Percentiles rank a stretch among this genome's conserved stretches.
phyloP scores from a whole-genome alignment of 2,113 vertebrate genomes.

The Podocnemis expansa region DNA sequence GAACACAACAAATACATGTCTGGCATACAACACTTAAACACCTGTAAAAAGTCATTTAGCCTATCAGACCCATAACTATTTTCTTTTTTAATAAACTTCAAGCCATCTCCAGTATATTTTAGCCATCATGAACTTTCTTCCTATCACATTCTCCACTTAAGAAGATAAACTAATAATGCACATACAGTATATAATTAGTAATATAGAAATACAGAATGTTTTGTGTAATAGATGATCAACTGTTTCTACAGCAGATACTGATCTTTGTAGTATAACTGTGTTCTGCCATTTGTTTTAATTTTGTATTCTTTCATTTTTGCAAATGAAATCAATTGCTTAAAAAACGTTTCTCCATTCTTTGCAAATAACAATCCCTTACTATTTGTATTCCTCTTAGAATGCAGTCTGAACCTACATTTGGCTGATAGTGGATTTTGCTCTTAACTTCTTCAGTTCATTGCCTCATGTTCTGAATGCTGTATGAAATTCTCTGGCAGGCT shows the following conservation, averaged over 20 bases:
- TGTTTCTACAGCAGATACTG: background rate
- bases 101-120: background rate
- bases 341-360: background rate
- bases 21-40: fast-evolving
- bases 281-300: background rate
- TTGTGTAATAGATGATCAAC: background rate
- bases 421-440: fast-evolving
- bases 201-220: background rate
- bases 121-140: fast-evolving
- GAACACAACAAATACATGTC: background rate
- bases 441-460: fast-evolving
- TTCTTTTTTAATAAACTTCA: background rate
- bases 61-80: background rate
- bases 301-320: background rate
- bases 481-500: background rate
- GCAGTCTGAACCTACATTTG: fast-evolving
- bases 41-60: background rate
- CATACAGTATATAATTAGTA: background rate
- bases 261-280: background rate
- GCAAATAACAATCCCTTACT: background rate
- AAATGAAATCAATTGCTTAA: fast-evolving
- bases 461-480: background rate
- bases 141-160: background rate
- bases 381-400: background rate
- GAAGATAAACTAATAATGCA: background rate